These are phyloP conservation scores for Parauchenoglanis punctatus DNA, from an alignment of 2,797 vertebrate species.

Conservation along the genomic window DNA sequence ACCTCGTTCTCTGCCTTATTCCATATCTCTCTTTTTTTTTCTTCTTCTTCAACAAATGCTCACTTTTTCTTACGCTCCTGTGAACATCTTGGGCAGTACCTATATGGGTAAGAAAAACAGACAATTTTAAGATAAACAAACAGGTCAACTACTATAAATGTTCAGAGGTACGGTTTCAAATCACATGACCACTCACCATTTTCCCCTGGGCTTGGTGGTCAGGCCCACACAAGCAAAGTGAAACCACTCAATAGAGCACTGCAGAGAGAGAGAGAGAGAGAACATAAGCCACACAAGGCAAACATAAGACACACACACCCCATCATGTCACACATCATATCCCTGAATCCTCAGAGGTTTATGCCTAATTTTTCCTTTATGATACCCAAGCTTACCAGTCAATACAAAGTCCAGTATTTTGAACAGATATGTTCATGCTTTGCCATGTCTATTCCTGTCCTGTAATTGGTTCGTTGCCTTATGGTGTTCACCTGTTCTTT, in stretches of 20 bases:
- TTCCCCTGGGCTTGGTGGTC: slow-evolving; percentile 87
- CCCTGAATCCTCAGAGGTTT: background rate
- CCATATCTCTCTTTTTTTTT: background rate
- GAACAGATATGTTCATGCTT: background rate
- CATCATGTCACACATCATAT: background rate
- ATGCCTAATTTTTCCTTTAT: background rate
- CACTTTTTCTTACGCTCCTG: slow-evolving; percentile 66
- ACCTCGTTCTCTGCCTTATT: slow-evolving; percentile 26
- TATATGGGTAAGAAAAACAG: slow-evolving; percentile 2
- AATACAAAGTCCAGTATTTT: background rate
- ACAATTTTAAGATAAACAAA: background rate
- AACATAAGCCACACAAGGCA: too few relatives aligned
- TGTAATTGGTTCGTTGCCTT: background rate
- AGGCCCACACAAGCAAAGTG: slow-evolving; percentile 90
- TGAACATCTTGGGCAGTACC: slow-evolving; percentile 65
- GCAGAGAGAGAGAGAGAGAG: slow-evolving; percentile 39
- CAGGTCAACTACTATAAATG: background rate
- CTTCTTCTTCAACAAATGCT: background rate
- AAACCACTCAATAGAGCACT: slow-evolving; percentile 92
- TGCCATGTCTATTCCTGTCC: background rate
- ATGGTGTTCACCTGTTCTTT: background rate
- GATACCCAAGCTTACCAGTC: background rate
- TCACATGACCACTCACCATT: slow-evolving; percentile 78
- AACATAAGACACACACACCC: background rate
- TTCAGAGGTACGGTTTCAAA: slow-evolving; percentile 8